Evolutionary conservation across 2,113 vertebrate species (phyloP), one percentile per base, ranked within the genome.

Genomic region (Ictidomys tridecemlineatus): DNA sequence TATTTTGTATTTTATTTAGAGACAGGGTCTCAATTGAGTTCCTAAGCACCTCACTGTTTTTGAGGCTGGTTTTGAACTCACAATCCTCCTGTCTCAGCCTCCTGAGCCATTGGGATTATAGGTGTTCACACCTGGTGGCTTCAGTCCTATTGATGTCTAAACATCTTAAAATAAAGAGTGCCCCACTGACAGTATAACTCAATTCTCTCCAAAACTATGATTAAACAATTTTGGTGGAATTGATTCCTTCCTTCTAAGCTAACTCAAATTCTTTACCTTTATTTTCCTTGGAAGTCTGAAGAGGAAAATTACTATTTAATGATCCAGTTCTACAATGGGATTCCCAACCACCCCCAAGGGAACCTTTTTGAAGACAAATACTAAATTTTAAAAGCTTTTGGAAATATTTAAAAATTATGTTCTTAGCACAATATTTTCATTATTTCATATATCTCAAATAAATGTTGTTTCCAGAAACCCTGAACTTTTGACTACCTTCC

Each of bases 181-280:
- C 8, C 18, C 37, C 8, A 20, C 5, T 86, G 53, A 78, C 34
- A 34, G 20, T 89, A 26, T 51, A 69, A 72, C 37, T 87, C 14
- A 69, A 76, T 51, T 94, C 17, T 77, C 9, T 34, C 85, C 58
- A 86, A 85, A 74, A 37, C 58, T 61, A 82, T 34, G 37, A 79
- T 65, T 90, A 56, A 72, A 42, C 39, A 65, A 56, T 56, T 82
- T 79, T 76, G 84, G n/a, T 85, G 53, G 7, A 67, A 85, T 26
- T 48, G 11, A 83, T 70, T 90, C 12, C 58, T 85, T 94, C 12
- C 32, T 58, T 37, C 72, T 56, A 58, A 53, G 39, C 48, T 95
- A 92, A 92, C 83, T 45, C 70, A 89, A 74, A 16, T 28, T 82
- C 70, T 92, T 94, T 7, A 94, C 42, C 45, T 82, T 89, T 88